Conservation (phyloP, 2,797 vertebrate species). For the Mormyrops boulengeri region DNA sequence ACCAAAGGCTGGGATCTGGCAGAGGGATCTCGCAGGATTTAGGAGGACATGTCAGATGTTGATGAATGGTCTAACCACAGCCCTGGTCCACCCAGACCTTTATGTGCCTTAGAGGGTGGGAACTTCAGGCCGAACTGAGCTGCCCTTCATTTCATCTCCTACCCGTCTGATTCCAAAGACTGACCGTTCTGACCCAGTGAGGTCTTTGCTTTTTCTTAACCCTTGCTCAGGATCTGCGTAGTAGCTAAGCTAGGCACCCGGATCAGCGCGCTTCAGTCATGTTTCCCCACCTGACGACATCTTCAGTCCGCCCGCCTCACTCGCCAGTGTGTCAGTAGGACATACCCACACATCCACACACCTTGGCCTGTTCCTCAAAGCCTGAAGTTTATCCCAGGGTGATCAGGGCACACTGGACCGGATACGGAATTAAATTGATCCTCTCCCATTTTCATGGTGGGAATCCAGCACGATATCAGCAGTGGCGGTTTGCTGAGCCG, state of each 20-base stretch:
- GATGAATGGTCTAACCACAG: constrained; percentile 39
- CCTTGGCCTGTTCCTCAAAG: not conserved
- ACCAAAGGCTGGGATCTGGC: not conserved
- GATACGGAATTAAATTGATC: not conserved
- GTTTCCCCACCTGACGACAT: not conserved
- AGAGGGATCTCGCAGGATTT: not conserved
- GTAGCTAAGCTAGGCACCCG: not conserved
- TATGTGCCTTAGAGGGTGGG: constrained; percentile 61
- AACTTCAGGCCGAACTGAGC: constrained; percentile 36
- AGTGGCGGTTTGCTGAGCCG: not conserved
- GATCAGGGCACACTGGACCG: not conserved
- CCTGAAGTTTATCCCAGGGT: not conserved
- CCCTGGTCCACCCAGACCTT: constrained; percentile 49
- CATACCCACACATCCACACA: not conserved
- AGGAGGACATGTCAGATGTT: constrained; percentile 33
- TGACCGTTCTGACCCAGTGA: not conserved
- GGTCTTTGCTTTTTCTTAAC: not conserved
- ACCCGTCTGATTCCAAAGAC: constrained; percentile 30
- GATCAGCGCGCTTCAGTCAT: not conserved
- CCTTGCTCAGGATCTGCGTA: not conserved
- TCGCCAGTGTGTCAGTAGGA: not conserved
- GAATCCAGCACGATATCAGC: not conserved
- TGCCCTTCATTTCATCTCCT: constrained; percentile 35
- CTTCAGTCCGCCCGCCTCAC: not conserved
- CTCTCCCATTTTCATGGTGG: not conserved